These are phyloP conservation scores for Sphenopsis melanotis DNA, from an alignment of 2,797 vertebrate species.

Conservation along the genomic window DNA sequence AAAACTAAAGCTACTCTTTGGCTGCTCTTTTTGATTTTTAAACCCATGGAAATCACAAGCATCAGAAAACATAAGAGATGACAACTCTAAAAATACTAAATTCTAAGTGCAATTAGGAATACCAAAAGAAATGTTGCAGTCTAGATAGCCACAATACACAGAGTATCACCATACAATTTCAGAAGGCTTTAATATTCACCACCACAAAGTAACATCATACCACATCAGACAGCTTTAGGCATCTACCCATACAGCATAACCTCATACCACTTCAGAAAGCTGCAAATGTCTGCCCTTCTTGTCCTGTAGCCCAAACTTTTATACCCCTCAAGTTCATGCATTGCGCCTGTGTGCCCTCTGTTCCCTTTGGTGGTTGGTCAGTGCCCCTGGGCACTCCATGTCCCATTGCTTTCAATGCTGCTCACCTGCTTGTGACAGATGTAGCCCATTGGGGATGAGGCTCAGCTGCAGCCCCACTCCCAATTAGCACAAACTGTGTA, in stretches of 20 bases:
- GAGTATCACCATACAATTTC: not conserved
- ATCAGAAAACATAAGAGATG: not conserved
- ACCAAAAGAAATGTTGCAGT: not conserved
- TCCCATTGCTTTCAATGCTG: not conserved
- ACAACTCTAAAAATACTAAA: not conserved
- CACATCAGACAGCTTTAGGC: not conserved
- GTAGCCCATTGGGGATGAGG: not conserved
- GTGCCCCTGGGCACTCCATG: not conserved
- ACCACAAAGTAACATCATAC: too few species aligned
- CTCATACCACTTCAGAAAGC: rapidly evolving
- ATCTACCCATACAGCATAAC: not conserved
- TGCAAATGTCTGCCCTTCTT: not conserved
- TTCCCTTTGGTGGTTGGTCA: not conserved
- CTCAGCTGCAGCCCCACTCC: not conserved
- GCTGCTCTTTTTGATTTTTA: not conserved
- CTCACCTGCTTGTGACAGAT: not conserved
- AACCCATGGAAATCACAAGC: not conserved
- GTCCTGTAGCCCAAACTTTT: not conserved
- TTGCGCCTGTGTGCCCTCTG: not conserved
- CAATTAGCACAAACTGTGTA: not conserved
- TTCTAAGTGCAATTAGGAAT: not conserved
- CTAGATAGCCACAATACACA: too few species aligned
- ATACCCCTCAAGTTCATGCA: not conserved
- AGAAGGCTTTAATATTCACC: not conserved
- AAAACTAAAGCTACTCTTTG: not conserved